A percentile compares a stretch with the other conserved stretches of the same genome.
Evolutionary conservation across 2,888 invertebrate species (phyloP).

Genomic region (Bembecia ichneumoniformis): DNA sequence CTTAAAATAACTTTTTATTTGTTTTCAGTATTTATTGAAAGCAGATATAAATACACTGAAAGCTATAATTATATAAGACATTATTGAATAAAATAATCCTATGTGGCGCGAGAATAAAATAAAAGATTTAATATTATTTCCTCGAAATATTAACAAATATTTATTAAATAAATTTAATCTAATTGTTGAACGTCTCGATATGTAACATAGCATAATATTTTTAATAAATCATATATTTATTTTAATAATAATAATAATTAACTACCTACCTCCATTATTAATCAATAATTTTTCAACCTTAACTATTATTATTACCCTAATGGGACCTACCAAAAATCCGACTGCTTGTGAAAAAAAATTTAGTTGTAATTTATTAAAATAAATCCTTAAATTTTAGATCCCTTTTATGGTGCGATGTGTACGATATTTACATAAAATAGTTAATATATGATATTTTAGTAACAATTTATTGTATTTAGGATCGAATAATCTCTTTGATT

Average conservation of each 20-base stretch:
- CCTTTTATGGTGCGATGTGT: conserved; percentile 42
- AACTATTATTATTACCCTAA: conserved; percentile 23
- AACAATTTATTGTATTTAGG: not conserved
- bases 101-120: too few species aligned
- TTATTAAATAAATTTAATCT: too few species aligned
- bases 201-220: not conserved
- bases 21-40: too few species aligned
- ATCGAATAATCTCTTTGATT: not conserved
- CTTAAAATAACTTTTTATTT: too few species aligned
- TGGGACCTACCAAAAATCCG: conserved; percentile 64
- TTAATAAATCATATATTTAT: not conserved
- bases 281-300: conserved; percentile 22
- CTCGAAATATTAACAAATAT: too few species aligned
- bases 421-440: not conserved
- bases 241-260: not conserved
- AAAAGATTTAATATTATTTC: too few species aligned
- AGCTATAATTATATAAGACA: too few species aligned
- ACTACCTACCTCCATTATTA: conserved; percentile 53
- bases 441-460: not conserved
- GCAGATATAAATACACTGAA: too few species aligned
- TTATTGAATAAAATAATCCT: too few species aligned
- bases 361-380: not conserved
- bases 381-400: conserved; percentile 14
- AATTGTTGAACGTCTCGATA: too few species aligned
- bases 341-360: conserved; percentile 13